Evolutionary conservation across 2,113 vertebrate genomes (phyloP), one percentile per base, ranked within the genome.

Genomic region (Nipponia nippon): DNA sequence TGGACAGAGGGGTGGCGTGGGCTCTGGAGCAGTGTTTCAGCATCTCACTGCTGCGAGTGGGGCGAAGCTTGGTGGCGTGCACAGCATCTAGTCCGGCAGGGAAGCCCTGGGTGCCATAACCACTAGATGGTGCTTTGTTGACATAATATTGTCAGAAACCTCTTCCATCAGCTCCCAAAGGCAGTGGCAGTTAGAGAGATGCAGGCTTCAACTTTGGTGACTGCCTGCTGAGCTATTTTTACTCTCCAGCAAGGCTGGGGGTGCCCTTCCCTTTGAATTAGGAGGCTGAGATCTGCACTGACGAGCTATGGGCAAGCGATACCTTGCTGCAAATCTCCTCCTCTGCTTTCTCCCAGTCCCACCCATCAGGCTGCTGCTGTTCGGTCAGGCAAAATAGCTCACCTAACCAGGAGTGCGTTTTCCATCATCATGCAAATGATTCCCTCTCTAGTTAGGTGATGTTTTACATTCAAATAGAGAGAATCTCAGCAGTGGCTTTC

Each of bases 41-140:
- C 49, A 66, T 27, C 55, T 75, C 0, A 0, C 73, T 6, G 22
- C 2, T 4, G 46, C 10, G 67, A 89, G 67, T 13, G 10, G 52
- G 61, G 75, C 32, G 63, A 58, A 11, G 50, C 32, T 13, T 7
- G 56, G 63, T 2, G 3, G 44, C 2, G 7, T 5, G 66, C 13
- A 10, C 69, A 65, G 71, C 10, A 21, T 29, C 34, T 9, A 6
- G 29, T 27, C 11, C 0, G 73, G 58, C 4, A 0, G 52, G 42
- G 23, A 67, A 63, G 79, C 19, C 44, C 18, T 0, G 11, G 50
- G 82, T 59, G 84, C 84, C 70, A 69, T 50, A 62, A 56, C 97
- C 97, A 91, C 97, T 97, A 97, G 96, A 83, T 96, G 97, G 97
- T 89, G 97, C 96, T 85, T 97, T 79, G 89, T 59, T 84, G 96